These are phyloP conservation scores for Trichoplusia ni DNA, from an alignment of 1,140 invertebrate genomes.

Conservation along the genomic window DNA sequence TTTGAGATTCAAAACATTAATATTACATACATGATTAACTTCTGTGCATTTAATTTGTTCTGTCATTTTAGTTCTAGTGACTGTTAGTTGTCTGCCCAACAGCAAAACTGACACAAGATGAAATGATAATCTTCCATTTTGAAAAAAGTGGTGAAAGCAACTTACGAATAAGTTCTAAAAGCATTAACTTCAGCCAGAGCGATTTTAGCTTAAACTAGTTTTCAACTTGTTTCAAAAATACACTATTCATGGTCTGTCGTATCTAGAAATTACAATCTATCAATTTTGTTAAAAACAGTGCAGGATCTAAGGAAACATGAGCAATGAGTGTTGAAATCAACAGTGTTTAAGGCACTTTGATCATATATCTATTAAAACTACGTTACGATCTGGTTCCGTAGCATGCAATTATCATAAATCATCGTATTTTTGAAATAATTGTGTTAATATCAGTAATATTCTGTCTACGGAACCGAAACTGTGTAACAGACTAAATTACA, in stretches of 20 bases:
- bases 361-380: conserved; percentile 1
- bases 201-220: not conserved
- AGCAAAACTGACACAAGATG: conserved; percentile 1
- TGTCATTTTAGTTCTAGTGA: not conserved
- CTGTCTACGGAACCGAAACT: too few species aligned
- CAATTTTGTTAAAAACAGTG: conserved; percentile 2
- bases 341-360: conserved; percentile 15
- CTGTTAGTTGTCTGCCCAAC: conserved; percentile 11
- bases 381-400: not conserved
- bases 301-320: not conserved
- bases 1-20: too few species aligned
- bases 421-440: too few species aligned
- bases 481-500: too few species aligned
- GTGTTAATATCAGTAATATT: too few species aligned
- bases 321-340: not conserved
- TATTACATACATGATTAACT: too few species aligned
- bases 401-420: too few species aligned
- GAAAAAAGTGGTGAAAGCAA: not conserved
- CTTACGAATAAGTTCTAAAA: too few species aligned
- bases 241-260: not conserved
- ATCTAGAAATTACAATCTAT: conserved; percentile 2
- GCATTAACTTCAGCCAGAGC: too few species aligned
- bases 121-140: not conserved
- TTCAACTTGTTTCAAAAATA: conserved; percentile 16
- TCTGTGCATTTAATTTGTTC: too few species aligned